Conservation (phyloP, 2,797 vertebrate species). For the Fratercula arctica region DNA sequence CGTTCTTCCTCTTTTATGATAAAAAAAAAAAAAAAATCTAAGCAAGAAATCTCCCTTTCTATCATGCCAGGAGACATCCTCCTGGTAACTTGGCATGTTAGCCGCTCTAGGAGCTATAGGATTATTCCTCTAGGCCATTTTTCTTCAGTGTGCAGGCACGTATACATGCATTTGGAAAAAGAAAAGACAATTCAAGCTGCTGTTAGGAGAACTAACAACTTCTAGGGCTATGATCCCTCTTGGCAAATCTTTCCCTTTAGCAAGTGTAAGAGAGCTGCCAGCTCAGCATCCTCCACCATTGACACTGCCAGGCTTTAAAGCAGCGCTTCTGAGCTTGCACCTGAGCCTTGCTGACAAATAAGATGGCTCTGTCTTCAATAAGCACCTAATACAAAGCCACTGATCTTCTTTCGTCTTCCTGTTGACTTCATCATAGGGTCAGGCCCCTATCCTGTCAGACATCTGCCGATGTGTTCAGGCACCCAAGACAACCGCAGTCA, state of each 20-base stretch:
- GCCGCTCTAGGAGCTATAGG: background rate
- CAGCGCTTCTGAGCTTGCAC: background rate
- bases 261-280: background rate
- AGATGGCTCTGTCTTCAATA: background rate
- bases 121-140: background rate
- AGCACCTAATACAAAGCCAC: background rate
- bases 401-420: background rate
- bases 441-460: background rate
- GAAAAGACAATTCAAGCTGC: background rate
- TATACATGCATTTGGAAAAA: background rate
- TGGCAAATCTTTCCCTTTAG: background rate
- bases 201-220: slow-evolving; percentile 10
- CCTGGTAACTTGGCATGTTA: background rate
- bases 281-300: background rate
- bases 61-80: background rate
- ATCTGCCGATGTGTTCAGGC: background rate
- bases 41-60: background rate
- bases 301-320: background rate
- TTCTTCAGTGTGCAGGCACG: background rate
- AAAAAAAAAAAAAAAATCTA: background rate
- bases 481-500: background rate
- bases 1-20: background rate
- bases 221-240: background rate
- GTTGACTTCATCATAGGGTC: background rate
- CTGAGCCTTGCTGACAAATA: background rate